Conservation (phyloP, 2,797 vertebrate genomes). For the Onychomys arenicola region DNA sequence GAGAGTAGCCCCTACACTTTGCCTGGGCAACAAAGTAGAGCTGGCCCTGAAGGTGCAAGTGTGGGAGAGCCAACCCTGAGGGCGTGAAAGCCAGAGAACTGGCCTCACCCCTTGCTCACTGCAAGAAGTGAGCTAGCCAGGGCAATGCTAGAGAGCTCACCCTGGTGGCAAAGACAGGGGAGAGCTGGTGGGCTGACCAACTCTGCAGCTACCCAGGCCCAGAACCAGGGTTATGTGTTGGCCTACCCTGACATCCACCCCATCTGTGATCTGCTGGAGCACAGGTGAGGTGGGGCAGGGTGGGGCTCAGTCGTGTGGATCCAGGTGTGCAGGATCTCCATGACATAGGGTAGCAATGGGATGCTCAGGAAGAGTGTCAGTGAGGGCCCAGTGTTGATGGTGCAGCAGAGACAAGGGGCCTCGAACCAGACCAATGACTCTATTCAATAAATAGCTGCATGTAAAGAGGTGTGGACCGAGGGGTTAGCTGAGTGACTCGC, state of each 20-base stretch:
- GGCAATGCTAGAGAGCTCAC: background rate
- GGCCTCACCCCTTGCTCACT: background rate
- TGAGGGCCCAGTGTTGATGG: too few relatives aligned
- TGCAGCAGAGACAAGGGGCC: too few relatives aligned
- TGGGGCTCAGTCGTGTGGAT: background rate
- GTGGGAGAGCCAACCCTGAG: background rate
- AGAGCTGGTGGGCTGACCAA: background rate
- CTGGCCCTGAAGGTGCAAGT: background rate
- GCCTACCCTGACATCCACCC: background rate
- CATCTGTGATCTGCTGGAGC: background rate
- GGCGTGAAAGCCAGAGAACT: background rate
- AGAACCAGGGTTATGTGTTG: background rate
- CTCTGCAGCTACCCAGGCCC: background rate
- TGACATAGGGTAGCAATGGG: too few relatives aligned
- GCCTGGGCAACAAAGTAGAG: background rate
- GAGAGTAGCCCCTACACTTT: background rate
- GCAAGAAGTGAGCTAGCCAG: background rate
- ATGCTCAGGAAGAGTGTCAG: too few relatives aligned
- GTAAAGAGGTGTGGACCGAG: background rate
- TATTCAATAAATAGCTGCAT: too few relatives aligned
- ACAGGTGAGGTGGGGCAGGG: accelerated
- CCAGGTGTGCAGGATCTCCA: background rate
- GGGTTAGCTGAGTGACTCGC: background rate
- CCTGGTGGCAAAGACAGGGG: background rate
- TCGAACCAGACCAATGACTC: too few relatives aligned